Percentiles rank a stretch among this genome's conserved stretches.
Conservation (phyloP, 2,888 invertebrate genomes). For the Terebella lapidaria region DNA sequence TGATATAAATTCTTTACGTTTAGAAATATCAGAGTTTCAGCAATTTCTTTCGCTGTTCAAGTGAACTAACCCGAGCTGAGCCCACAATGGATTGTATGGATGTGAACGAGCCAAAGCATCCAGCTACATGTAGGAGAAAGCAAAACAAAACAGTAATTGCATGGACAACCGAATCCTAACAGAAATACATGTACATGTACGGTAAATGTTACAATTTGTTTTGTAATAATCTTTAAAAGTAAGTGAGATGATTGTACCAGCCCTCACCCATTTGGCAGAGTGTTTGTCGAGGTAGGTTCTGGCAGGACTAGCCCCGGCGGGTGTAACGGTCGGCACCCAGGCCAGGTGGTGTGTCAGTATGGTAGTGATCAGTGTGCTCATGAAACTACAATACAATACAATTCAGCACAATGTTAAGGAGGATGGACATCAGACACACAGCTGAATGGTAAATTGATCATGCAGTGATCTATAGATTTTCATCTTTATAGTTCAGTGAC, state of each 20-base stretch:
- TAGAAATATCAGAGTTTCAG: no score
- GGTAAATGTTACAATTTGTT: background rate
- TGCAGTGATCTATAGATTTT: no score
- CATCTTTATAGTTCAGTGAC: no score
- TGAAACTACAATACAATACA: conserved; percentile 63
- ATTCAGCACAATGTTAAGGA: background rate
- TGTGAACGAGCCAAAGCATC: conserved; percentile 59
- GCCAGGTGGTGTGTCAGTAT: conserved; percentile 85
- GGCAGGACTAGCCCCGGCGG: conserved; percentile 51
- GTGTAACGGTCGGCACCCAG: conserved; percentile 77
- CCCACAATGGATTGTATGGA: conserved; percentile 86
- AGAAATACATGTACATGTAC: background rate
- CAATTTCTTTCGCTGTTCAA: no score
- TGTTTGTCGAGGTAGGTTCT: conserved; percentile 52
- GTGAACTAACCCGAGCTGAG: conserved; percentile 67
- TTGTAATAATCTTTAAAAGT: no score
- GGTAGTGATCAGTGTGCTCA: conserved; percentile 82
- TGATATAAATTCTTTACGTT: no score
- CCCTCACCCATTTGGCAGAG: conserved; percentile 52
- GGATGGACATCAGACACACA: background rate
- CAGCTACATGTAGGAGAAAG: conserved; percentile 45
- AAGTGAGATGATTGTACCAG: no score
- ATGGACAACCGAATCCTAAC: background rate
- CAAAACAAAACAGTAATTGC: background rate
- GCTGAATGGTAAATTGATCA: no score